A percentile compares a stretch with the other conserved stretches of the same genome.
Evolutionary conservation across 2,888 invertebrate species (phyloP).

Genomic region (Caenorhabditis zanzibari): DNA sequence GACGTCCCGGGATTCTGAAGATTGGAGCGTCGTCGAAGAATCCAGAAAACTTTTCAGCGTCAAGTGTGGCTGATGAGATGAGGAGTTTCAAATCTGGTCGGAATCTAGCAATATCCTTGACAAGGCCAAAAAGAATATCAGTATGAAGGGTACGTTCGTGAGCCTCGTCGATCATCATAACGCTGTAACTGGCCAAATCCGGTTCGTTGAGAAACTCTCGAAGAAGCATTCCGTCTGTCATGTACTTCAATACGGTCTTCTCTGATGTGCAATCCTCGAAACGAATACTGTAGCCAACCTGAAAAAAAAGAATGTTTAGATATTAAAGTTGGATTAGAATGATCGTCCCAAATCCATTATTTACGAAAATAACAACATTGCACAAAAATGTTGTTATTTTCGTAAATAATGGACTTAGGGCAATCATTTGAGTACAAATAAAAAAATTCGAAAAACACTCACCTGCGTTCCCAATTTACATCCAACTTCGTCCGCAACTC

Average conservation of each 20-base stretch:
- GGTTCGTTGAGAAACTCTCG: slow-evolving; percentile 98
- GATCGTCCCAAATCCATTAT: too few species aligned
- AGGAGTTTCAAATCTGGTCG: slow-evolving; percentile 91
- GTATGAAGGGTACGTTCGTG: slow-evolving; percentile 98
- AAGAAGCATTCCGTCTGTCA: slow-evolving; percentile 99
- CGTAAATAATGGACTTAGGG: too few species aligned
- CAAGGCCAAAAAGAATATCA: slow-evolving; percentile 97
- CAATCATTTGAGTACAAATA: too few species aligned
- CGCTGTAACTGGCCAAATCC: slow-evolving; percentile 95
- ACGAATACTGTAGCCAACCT: slow-evolving; percentile 90
- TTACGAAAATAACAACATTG: too few species aligned
- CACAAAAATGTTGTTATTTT: too few species aligned
- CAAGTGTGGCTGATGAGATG: slow-evolving; percentile 97
- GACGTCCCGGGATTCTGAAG: slow-evolving; percentile 96
- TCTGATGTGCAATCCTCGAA: slow-evolving; percentile 99
- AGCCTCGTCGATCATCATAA: slow-evolving; percentile 99
- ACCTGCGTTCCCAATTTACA: slow-evolving; percentile 90
- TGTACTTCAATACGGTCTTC: slow-evolving; percentile 96
- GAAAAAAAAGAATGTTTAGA: slow-evolving; percentile 46
- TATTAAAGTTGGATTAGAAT: too few species aligned
- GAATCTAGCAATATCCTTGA: slow-evolving; percentile 85
- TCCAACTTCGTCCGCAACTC: slow-evolving; percentile 98
- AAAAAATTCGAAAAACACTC: not conserved
- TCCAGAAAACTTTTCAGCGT: slow-evolving; percentile 93
- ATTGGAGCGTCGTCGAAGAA: slow-evolving; percentile 99